phyloP scores from a whole-genome alignment of 2,113 vertebrate species.

The Muntiacus muntjak region DNA sequence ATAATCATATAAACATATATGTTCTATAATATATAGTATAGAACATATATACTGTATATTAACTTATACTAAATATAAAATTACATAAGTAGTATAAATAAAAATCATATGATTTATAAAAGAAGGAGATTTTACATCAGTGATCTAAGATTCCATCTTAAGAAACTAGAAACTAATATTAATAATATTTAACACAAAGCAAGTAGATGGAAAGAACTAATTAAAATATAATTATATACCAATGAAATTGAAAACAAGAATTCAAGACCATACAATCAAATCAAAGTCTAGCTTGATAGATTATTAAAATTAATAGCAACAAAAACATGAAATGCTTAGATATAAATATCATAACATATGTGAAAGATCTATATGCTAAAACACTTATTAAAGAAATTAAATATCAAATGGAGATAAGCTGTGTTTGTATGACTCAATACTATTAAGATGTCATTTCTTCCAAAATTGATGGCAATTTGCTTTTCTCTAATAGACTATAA shows the following conservation, averaged over 20 bases:
- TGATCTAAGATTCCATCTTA: background rate
- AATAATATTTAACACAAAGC: background rate
- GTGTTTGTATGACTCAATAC: background rate
- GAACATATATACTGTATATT: background rate
- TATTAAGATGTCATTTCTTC: background rate
- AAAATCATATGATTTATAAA: background rate
- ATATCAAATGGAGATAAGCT: background rate
- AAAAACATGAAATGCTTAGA: background rate
- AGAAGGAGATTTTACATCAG: background rate
- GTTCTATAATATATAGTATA: background rate
- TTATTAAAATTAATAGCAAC: background rate
- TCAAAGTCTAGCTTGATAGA: background rate
- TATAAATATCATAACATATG: background rate
- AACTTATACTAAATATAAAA: background rate
- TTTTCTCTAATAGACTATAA: background rate
- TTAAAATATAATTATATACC: background rate
- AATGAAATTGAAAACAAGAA: background rate
- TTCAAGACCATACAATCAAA: background rate
- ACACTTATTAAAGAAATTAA: background rate
- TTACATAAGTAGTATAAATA: background rate
- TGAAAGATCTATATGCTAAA: background rate
- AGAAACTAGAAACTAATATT: background rate
- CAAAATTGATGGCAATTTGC: background rate
- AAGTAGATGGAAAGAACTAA: background rate
- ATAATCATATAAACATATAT: background rate